Evolutionary conservation across 1,140 invertebrate species (phyloP).

Genomic region (Calephelis nemesis): DNA sequence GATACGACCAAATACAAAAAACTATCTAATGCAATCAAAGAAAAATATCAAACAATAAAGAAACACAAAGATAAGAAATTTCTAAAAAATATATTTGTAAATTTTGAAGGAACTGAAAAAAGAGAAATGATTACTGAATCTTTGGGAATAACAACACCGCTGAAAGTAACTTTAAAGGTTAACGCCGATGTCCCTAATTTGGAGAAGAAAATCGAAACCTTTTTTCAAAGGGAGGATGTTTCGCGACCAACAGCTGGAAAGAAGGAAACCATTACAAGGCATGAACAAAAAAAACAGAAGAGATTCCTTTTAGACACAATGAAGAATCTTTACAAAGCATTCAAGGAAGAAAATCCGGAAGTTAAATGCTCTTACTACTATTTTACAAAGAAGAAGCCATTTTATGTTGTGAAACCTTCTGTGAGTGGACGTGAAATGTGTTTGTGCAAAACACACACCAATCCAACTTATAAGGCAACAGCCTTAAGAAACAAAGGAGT

Average conservation of each 20-base stretch:
- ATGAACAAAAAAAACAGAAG: constrained; percentile 31
- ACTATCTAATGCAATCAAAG: too few relatives aligned
- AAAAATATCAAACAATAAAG: too few relatives aligned
- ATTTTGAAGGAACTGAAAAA: too few relatives aligned
- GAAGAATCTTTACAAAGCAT: constrained; percentile 30
- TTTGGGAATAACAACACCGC: constrained; percentile 12
- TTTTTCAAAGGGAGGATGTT: constrained; percentile 32
- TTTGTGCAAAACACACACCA: constrained; percentile 32
- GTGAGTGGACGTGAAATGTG: constrained; percentile 34
- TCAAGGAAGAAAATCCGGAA: constrained; percentile 35
- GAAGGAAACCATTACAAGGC: constrained; percentile 31
- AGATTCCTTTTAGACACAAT: constrained; percentile 31
- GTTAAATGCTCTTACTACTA: constrained; percentile 31
- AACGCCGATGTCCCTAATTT: constrained; percentile 5
- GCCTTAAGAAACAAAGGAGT: constrained; percentile 23
- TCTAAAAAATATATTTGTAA: too few relatives aligned
- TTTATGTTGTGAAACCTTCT: constrained; percentile 28
- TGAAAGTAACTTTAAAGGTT: not conserved
- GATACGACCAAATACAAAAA: too few relatives aligned
- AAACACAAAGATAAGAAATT: too few relatives aligned
- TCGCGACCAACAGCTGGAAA: constrained; percentile 33
- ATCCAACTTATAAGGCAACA: constrained; percentile 19
- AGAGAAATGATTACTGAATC: constrained; percentile 2
- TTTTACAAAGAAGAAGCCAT: constrained; percentile 29
- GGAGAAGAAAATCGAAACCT: constrained; percentile 25